phyloP scores from a whole-genome alignment of 2,888 invertebrate species.

The Oxytorus armatus region DNA sequence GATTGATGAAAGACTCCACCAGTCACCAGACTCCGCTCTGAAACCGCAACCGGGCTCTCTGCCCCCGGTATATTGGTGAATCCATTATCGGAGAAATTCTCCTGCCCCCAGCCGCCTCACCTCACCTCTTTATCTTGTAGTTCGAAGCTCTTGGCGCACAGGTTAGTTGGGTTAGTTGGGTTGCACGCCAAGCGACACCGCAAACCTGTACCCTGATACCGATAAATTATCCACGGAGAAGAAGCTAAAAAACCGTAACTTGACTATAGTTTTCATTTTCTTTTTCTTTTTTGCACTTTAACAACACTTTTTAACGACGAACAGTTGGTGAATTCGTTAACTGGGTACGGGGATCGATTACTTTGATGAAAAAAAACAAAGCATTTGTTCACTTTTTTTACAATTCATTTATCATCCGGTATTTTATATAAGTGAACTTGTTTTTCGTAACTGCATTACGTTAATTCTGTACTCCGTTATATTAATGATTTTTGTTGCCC shows the following conservation, averaged over 20 bases:
- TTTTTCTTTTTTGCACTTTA: neutral
- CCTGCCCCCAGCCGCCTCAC: neutral
- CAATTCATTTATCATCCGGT: too few relatives aligned
- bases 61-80: conserved; percentile 61
- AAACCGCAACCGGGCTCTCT: conserved; percentile 47
- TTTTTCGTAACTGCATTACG: too few relatives aligned
- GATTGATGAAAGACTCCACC: conserved; percentile 61
- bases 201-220: conserved; percentile 41
- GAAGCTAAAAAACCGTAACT: too few relatives aligned
- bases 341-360: too few relatives aligned
- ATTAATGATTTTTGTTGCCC: too few relatives aligned
- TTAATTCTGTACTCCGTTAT: too few relatives aligned
- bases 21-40: conserved; percentile 7
- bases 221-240: conserved; percentile 51
- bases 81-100: conserved; percentile 58
- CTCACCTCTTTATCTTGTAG: neutral
- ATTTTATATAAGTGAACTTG: too few relatives aligned
- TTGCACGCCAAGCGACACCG: conserved; percentile 50
- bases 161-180: conserved; percentile 30
- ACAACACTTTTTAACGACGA: neutral
- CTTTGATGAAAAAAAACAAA: too few relatives aligned
- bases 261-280: too few relatives aligned
- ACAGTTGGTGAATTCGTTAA: too few relatives aligned
- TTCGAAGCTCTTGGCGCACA: neutral
- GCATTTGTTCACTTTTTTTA: too few relatives aligned